Conservation (phyloP, 2,113 vertebrate genomes). For the Puma concolor region DNA sequence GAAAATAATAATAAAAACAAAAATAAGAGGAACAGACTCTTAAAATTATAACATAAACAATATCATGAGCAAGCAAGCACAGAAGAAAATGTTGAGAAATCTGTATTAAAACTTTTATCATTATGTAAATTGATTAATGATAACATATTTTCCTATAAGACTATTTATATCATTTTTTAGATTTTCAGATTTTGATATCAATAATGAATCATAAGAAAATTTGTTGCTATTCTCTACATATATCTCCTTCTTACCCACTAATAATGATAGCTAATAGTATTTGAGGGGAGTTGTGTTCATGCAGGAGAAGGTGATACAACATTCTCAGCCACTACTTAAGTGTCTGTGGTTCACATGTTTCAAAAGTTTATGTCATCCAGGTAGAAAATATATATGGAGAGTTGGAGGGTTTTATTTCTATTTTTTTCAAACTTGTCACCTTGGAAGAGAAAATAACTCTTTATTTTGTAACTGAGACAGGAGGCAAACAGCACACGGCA, state of each 20-base stretch:
- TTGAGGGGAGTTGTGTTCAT: background rate
- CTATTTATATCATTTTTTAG: background rate
- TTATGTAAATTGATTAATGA: background rate
- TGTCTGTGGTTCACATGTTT: slow-evolving; percentile 25
- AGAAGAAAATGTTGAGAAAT: background rate
- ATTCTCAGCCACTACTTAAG: background rate
- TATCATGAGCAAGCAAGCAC: background rate
- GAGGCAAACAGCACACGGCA: slow-evolving; percentile 80
- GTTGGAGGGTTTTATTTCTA: slow-evolving; percentile 55
- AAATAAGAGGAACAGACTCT: background rate
- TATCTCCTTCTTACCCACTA: background rate
- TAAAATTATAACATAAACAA: background rate
- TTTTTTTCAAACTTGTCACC: slow-evolving; percentile 76
- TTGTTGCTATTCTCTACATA: background rate
- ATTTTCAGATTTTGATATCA: background rate
- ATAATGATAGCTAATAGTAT: background rate
- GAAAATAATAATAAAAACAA: background rate
- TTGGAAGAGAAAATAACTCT: slow-evolving; percentile 82
- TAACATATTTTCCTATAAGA: background rate
- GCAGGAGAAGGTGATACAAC: background rate
- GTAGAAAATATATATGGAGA: slow-evolving; percentile 4
- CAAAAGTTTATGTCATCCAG: slow-evolving; percentile 48
- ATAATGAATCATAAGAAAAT: background rate
- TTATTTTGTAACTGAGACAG: slow-evolving; percentile 82
- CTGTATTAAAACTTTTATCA: background rate